These are phyloP conservation scores for Hylaeus anthracinus DNA, from an alignment of 1,140 invertebrate genomes.

Conservation along the genomic window DNA sequence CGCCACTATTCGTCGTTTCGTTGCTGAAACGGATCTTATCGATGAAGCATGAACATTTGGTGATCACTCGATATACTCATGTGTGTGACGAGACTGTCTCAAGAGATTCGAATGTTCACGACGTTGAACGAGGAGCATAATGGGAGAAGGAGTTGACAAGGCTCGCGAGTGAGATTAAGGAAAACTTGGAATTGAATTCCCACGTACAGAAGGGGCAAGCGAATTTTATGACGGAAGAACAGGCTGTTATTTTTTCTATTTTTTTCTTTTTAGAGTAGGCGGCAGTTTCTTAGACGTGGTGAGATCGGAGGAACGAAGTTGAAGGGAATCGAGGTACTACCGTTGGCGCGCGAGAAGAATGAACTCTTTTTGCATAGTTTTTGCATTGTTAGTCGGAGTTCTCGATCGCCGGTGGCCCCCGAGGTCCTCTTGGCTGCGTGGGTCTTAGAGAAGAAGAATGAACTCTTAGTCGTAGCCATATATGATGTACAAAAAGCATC, in stretches of 20 bases:
- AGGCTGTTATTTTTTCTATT: conserved; percentile 1
- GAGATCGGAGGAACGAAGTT: not conserved
- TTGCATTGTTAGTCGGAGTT: too few relatives aligned
- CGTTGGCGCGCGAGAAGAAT: too few relatives aligned
- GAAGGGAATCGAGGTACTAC: not conserved
- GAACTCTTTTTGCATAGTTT: too few relatives aligned
- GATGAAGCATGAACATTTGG: not conserved
- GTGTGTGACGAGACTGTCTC: not conserved
- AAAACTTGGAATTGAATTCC: conserved; percentile 19
- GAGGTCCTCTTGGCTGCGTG: too few relatives aligned
- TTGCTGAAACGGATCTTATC: not conserved
- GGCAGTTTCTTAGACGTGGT: not conserved
- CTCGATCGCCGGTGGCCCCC: too few relatives aligned
- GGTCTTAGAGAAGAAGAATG: too few relatives aligned
- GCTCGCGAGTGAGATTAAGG: not conserved
- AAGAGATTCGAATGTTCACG: not conserved
- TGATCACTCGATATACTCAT: not conserved
- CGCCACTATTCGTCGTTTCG: not conserved
- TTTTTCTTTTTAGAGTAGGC: not conserved
- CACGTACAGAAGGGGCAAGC: too few relatives aligned
- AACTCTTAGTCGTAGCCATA: too few relatives aligned
- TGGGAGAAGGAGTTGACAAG: not conserved
- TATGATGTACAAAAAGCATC: too few relatives aligned
- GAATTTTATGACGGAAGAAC: not conserved
- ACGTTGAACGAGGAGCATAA: not conserved